Evolutionary conservation across 2,797 vertebrate genomes (phyloP), one percentile per base, ranked within the genome.

Genomic region (Hyperoplus lanceolatus): DNA sequence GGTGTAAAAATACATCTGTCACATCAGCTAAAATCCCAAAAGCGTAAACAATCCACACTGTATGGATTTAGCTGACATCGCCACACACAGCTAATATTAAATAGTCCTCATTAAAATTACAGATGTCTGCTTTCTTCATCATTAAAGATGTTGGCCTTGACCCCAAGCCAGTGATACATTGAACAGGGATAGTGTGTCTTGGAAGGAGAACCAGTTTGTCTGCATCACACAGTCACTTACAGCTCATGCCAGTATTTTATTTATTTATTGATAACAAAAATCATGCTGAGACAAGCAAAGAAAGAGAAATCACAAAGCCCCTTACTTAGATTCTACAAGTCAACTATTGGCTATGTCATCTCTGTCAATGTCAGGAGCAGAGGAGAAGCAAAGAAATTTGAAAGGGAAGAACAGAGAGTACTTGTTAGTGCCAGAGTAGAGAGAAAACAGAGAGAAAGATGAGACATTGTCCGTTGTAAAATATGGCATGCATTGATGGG

Each of bases 271-370:
- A 29, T 29, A 29, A 29, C 29, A 29, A 29, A 58, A 56, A 55
- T 39, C 18, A 70, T 49, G 90, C 92, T 93, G 89, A 29, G 29
- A 29, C 93, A 93, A 83, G 18, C 89, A 56, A 15, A 82, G 56
- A 50, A 77, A 64, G 66, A 14, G 81, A 82, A 64, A 88, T 73
- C 72, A 78, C 64, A 85, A 83, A 82, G 76, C 68, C 77, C 29
- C 94, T 94, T 94, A 94, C 94, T 91, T 64, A 83, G 75, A 69
- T 57, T 88, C 70, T 90, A 91, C 43, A 78, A 83, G 89, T 84
- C 90, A 90, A 91, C 80, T 89, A 92, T 29, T 29, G 87, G 85
- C 83, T 93, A 93, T 84, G 82, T 89, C 89, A 86, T 90, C 91
- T 90, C 91, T 90, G 90, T 79, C 81, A 89, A 54, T 73, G 75